Evolutionary conservation across 1,140 invertebrate species (phyloP).

Genomic region (Yoshiicerus persimilis): DNA sequence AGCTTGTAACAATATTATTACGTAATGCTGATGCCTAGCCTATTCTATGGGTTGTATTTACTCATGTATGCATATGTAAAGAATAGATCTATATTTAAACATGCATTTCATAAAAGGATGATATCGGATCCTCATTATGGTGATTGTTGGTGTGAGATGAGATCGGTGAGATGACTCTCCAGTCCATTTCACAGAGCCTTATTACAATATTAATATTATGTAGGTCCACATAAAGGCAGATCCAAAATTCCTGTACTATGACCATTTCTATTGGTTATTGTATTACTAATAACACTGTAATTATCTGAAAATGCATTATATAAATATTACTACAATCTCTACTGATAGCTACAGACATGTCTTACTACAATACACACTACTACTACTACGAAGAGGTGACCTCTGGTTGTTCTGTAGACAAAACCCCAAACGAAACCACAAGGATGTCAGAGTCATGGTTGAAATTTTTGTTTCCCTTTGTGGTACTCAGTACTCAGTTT

Average conservation of each 20-base stretch:
- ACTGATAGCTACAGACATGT: too few species aligned
- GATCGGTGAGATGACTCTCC: not conserved
- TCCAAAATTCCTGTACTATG: not conserved
- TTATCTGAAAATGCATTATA: too few species aligned
- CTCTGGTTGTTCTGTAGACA: not conserved
- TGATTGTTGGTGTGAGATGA: not conserved
- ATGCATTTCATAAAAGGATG: not conserved
- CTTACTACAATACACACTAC: too few species aligned
- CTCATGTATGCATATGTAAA: not conserved
- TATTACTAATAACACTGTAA: not conserved
- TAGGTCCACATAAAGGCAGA: too few species aligned
- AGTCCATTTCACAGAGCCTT: not conserved
- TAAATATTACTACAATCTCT: too few species aligned
- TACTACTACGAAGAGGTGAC: not conserved
- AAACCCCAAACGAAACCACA: not conserved
- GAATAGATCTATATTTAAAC: not conserved
- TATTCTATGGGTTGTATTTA: too few species aligned
- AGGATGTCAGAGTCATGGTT: not conserved
- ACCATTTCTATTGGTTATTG: not conserved
- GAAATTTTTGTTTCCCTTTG: not conserved
- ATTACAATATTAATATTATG: not conserved
- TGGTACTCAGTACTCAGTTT: not conserved
- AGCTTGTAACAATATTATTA: too few species aligned
- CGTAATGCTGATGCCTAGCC: too few species aligned
- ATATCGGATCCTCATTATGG: not conserved